Base-by-base conservation (phyloP, 2,797 vertebrate species). In the Acestrorhynchus altus region DNA sequence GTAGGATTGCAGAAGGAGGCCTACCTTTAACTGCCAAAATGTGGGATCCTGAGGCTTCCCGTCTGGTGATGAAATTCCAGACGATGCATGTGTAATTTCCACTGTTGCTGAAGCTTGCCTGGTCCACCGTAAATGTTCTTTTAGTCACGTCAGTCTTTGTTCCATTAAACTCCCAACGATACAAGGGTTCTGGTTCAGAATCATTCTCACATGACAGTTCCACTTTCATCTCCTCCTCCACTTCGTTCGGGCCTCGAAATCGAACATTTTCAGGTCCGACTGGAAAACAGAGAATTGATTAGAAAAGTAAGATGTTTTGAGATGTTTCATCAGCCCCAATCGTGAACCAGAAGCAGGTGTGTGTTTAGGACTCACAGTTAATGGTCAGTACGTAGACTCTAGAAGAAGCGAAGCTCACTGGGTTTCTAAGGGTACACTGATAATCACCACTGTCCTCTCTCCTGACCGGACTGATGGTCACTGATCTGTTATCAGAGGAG, bases 251-350 rank as follows among this genome's bases (percentile, higher is more conserved):
- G 77, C 86, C 90, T 0, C 0, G 0, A 80, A 91, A 84, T 72
- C 35, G 0, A 70, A 89, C 82, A 11, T 73, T 66, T 0, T 89
- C 87, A 67, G 89, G 91, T 79, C 91, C 90, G 84, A 86, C 91
- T 92, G 84, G 76, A 88, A 74, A 56, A 84, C 18, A 84, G 16
- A 73, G 8, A 44, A 18, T 18, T 20, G 9, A 54, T 18, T 35
- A 2, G n/a, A n/a, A n/a, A 35, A 35, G 2, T 6, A 2, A 35
- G 31, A 35, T 35, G 31, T 35, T 35, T n/a, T 35, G 31, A 35
- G 31, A 47, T 60, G 44, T 63, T 64, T 61, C 18, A 72, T 44
- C 51, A 26, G 39, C 1, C 56, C n/a, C 31, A 40, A 61, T 42
- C 22, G 44, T 8, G 74, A 40, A 57, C 49, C 26, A 70, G 51